Evolutionary conservation across 2,797 vertebrate species (phyloP).

Genomic region (Thripadectes ignobilis): DNA sequence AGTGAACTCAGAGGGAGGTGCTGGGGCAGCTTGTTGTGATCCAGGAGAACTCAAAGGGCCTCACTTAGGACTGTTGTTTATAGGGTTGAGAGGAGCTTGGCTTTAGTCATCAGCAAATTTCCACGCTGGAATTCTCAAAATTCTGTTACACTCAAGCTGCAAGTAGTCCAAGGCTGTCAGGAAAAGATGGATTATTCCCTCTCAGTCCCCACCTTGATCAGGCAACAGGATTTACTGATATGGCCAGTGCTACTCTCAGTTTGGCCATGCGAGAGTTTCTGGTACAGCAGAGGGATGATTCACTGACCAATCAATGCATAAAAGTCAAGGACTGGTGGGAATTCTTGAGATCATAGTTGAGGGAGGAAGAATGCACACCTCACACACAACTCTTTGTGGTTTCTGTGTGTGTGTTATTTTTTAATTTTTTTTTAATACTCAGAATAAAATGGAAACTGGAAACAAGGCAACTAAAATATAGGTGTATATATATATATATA

Average conservation of each 20-base stretch:
- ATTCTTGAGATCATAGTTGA: background rate
- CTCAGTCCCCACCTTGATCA: background rate
- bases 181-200: background rate
- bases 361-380: background rate
- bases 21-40: background rate
- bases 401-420: background rate
- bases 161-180: background rate
- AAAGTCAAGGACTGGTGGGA: too few species aligned
- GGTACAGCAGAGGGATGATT: fast-evolving
- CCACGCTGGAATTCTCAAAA: background rate
- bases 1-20: background rate
- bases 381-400: background rate
- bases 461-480: background rate
- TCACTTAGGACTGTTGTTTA: background rate
- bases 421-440: background rate
- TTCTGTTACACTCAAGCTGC: background rate
- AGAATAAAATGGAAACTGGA: background rate
- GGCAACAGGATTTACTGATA: background rate
- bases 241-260: background rate
- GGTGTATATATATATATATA: background rate
- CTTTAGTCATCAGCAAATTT: background rate
- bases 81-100: background rate
- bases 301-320: background rate
- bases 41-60: background rate
- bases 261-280: background rate